Evolutionary conservation across 2,113 vertebrate species (phyloP), one percentile per base, ranked within the genome.

Genomic region (Rhadina sibilatrix): DNA sequence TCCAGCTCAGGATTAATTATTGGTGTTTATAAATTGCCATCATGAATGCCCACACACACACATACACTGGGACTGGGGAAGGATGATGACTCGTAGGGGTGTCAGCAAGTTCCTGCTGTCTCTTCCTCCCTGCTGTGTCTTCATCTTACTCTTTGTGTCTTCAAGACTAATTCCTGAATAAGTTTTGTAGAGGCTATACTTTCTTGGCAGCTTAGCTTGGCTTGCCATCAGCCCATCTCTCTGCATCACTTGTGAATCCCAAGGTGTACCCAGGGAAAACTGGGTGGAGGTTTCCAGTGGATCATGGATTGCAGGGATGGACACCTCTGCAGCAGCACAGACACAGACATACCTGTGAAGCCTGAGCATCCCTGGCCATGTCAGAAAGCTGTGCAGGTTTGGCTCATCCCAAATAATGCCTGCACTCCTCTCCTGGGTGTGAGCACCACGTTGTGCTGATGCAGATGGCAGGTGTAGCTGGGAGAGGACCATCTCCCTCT

Each of bases 401-500:
- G 3, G 22, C 14, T 74, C 30, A 57, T 38, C n/a, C 25, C 6
- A 6, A 0, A 0, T 27, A 47, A 72, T 2, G 15, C 16, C 78
- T 61, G n/a, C 21, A 3, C 22, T 81, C 40, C 37, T 69, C 2
- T 0, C 11, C 24, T 16, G 4, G 12, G 10, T 18, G 52, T 16
- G 30, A 81, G n/a, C 19, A 38, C 19, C 8, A 1, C 0, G 0
- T 12, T 11, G 10, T 8, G n/a, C 49, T 54, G 56, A 24, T 38
- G n/a, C 30, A 44, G 59, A 49, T 18, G 46, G 37, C 1, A 0
- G 11, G 23, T 23, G 30, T 25, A 63, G 20, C 49, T 71, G 53
- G 47, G 33, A 81, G 42, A 81, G 75, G 69, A 89, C 25, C 3
- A 6, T 6, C 38, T 66, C 40, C 19, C 18, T 60, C 25, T 56